A percentile compares a stretch with the other conserved stretches of the same genome.
Conservation (phyloP, 2,888 invertebrate genomes). For the Lydus trimaculatus region DNA sequence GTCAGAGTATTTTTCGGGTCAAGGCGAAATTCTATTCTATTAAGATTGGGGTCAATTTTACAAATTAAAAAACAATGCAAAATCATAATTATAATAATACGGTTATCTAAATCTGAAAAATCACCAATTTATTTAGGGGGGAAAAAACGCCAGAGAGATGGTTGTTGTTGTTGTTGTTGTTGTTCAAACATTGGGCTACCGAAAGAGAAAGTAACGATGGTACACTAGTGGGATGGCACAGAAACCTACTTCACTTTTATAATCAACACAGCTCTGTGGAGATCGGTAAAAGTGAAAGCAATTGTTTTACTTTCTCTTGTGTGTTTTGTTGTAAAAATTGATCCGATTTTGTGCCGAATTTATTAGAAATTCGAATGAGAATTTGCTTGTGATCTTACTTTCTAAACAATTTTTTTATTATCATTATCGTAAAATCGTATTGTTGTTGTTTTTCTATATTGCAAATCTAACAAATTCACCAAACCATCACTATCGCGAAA, state of each 20-base stretch:
- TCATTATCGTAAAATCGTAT: too few species aligned
- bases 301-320: conserved; percentile 45
- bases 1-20: conserved; percentile 35
- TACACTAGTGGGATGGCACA: conserved; percentile 33
- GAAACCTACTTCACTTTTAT: conserved; percentile 37
- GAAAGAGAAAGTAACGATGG: conserved; percentile 38
- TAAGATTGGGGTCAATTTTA: neutral
- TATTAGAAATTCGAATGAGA: neutral
- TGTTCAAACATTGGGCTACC: neutral
- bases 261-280: conserved; percentile 9
- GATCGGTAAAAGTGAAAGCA: conserved; percentile 49
- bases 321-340: conserved; percentile 2
- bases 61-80: neutral
- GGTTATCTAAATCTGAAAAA: too few species aligned
- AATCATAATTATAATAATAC: neutral
- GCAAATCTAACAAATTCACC: too few species aligned
- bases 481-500: too few species aligned
- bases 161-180: neutral
- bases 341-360: conserved; percentile 1
- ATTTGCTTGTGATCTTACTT: neutral
- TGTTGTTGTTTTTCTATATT: too few species aligned
- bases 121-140: too few species aligned
- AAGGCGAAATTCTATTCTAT: conserved; percentile 32
- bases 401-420: neutral
- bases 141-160: neutral